A percentile compares a stretch with the other conserved stretches of the same genome.
These are phyloP conservation scores for Aldrovandia affinis DNA, from an alignment of 2,797 vertebrate genomes.

Conservation along the genomic window DNA sequence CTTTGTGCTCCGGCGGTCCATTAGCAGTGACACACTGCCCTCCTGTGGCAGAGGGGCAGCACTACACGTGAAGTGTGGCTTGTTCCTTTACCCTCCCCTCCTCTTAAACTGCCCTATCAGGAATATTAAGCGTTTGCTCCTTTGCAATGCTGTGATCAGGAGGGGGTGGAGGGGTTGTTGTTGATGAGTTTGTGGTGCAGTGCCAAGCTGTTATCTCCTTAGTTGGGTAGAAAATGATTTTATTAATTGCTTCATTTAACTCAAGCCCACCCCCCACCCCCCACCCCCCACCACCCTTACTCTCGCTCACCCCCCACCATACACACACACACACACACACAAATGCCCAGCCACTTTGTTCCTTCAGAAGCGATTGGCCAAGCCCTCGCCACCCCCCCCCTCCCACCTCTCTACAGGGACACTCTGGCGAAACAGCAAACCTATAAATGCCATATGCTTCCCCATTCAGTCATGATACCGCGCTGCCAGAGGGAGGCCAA, in stretches of 20 bases:
- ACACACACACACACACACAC: constrained; percentile 31
- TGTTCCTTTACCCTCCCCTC: constrained; percentile 34
- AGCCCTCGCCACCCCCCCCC: constrained; percentile 38
- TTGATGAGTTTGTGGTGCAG: constrained; percentile 72
- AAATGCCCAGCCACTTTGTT: constrained; percentile 40
- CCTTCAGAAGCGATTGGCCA: constrained; percentile 42
- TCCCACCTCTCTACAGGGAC: constrained; percentile 61
- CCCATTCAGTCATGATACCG: constrained; percentile 69
- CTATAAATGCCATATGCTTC: constrained; percentile 74
- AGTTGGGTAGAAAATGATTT: constrained; percentile 82
- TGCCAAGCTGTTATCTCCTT: constrained; percentile 83
- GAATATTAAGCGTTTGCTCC: constrained; percentile 58
- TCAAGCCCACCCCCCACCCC: constrained; percentile 54
- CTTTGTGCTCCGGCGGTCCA: constrained; percentile 46
- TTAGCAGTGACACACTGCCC: constrained; percentile 73
- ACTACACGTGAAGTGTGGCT: not conserved
- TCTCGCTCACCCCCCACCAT: constrained; percentile 9
- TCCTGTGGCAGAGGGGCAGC: constrained; percentile 61
- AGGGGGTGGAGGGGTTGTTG: constrained; percentile 51
- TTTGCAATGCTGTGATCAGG: constrained; percentile 50
- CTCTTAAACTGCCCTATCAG: constrained; percentile 75
- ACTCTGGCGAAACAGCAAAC: constrained; percentile 58
- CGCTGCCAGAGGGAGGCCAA: constrained; percentile 60
- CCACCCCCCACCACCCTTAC: not conserved
- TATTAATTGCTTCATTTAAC: constrained; percentile 86